These are phyloP conservation scores for Heliconius ethilla DNA, from an alignment of 2,888 invertebrate genomes.

Conservation along the genomic window DNA sequence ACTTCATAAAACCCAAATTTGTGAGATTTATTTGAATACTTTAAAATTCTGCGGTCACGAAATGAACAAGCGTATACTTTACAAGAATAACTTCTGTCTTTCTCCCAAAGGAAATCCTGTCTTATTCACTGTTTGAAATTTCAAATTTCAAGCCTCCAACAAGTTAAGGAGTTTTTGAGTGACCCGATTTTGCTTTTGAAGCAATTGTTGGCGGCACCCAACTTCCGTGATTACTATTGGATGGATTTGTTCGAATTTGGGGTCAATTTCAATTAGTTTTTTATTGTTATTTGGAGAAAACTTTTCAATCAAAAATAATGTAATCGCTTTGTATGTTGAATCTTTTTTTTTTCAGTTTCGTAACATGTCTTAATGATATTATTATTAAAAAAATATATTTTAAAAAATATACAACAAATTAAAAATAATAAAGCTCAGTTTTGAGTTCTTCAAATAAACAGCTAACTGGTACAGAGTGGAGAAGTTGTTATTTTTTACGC, in stretches of 20 bases:
- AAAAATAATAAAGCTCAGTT: neutral
- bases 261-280: neutral
- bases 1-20: conserved; percentile 1
- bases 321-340: neutral
- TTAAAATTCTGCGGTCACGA: conserved; percentile 34
- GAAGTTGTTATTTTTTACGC: no score
- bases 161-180: conserved; percentile 37
- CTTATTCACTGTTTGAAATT: conserved; percentile 49
- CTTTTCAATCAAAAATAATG: neutral
- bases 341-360: neutral
- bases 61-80: conserved; percentile 41
- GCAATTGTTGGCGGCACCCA: conserved; percentile 36
- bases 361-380: neutral
- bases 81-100: conserved; percentile 39
- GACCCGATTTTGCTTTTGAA: conserved; percentile 36
- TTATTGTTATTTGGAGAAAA: neutral
- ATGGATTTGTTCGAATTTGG: neutral
- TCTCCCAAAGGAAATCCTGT: conserved; percentile 45
- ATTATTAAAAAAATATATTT: no score
- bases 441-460: neutral
- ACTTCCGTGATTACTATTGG: conserved; percentile 33
- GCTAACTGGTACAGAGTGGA: no score
- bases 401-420: no score
- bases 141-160: conserved; percentile 45
- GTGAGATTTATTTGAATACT: conserved; percentile 34